Evolutionary conservation across 2,113 vertebrate species (phyloP), one percentile per base, ranked within the genome.

Genomic region (Corythornis madagascariensis): DNA sequence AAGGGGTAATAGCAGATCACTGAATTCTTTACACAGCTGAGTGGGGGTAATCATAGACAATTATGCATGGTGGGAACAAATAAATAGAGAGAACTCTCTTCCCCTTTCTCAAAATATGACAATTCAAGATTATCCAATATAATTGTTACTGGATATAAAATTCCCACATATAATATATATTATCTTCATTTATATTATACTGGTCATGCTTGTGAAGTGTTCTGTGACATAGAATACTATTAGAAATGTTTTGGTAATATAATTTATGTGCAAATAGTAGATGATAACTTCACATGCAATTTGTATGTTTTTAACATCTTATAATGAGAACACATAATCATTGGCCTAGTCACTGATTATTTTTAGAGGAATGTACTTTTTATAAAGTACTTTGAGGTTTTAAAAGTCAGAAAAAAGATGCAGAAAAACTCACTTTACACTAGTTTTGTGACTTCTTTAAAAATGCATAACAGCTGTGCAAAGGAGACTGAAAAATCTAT

Each of bases 281-380:
- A 57, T 84, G 74, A 91, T 93, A 92, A 50, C n/a, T 94, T 94
- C 38, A 86, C 95, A 96, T 96, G 95, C 95, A 96, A 77, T 48
- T 84, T 50, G 55, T 95, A 73, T 83, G 56, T 71, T 80, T 87
- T 76, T 84, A 80, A 73, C 55, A 78, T 84, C 31, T 75, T 87
- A 79, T 50, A 70, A 72, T 89, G 67, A 94, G 29, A 95, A 61
- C n/a, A 40, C 12, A 87, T 87, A 64, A 91, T 92, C 48, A 22
- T 89, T 90, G 81, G 81, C 65, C 52, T 85, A 89, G 60, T 85
- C 33, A 47, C 17, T 2, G 6, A 48, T 28, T 55, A 84, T 48
- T 82, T 90, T 89, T 87, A 88, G 53, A 90, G 26, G 48, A 83
- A 91, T 29, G 38, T 91, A 72, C 35, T 71, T 94, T 86, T 86